A percentile compares a stretch with the other conserved stretches of the same genome.
Evolutionary conservation across 1,140 invertebrate species (phyloP).

Genomic region (Trypoxylus dichotomus): DNA sequence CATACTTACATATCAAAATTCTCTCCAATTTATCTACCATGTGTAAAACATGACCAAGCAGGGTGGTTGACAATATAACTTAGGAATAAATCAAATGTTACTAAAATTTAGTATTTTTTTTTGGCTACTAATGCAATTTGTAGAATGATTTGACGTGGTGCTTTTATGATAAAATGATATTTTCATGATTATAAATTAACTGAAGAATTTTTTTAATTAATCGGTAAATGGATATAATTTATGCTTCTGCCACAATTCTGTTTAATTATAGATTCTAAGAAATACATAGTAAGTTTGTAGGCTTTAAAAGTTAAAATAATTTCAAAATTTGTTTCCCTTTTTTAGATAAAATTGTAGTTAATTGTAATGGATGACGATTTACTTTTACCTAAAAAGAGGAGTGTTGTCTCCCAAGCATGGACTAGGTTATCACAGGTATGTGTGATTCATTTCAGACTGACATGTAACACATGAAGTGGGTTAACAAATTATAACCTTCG

Average conservation of each 20-base stretch:
- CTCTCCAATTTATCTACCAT: too few species aligned
- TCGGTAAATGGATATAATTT: neutral
- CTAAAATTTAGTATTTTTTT: neutral
- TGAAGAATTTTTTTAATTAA: neutral
- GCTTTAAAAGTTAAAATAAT: neutral
- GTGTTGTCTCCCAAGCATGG: slow-evolving; percentile 60
- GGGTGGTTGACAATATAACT: neutral
- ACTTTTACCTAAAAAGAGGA: slow-evolving; percentile 53
- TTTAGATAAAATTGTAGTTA: slow-evolving; percentile 13
- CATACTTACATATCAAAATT: too few species aligned
- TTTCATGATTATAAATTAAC: slow-evolving; percentile 28
- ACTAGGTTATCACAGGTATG: slow-evolving; percentile 61
- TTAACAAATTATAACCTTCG: neutral
- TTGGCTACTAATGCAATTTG: neutral
- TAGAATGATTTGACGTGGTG: slow-evolving; percentile 39
- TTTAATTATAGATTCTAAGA: neutral
- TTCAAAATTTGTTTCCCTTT: neutral
- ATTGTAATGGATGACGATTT: slow-evolving; percentile 61
- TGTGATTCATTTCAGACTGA: neutral
- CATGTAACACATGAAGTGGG: neutral
- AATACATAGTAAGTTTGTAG: neutral
- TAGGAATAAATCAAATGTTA: neutral
- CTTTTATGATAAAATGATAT: slow-evolving; percentile 36
- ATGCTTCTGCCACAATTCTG: neutral
- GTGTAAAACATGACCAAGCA: too few species aligned